Conservation (phyloP, 2,888 invertebrate species). For the Drepanosiphum platanoidis region DNA sequence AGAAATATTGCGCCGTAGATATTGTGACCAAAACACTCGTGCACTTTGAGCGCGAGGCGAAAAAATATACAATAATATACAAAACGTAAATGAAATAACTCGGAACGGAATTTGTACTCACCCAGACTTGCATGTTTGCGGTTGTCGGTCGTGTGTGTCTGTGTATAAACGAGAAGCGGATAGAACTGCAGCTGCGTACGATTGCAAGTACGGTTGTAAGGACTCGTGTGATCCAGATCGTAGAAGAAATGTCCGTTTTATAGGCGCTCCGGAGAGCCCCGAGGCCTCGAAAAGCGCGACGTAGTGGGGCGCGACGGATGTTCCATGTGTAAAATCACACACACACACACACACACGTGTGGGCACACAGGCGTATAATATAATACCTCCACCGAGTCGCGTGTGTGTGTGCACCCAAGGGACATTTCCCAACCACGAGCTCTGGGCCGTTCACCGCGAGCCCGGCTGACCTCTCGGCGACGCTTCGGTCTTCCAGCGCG, state of each 20-base stretch:
- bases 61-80: no score
- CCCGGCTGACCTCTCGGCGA: constrained; percentile 33
- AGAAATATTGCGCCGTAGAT: no score
- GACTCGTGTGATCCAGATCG: constrained; percentile 35
- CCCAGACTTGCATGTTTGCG: constrained; percentile 43
- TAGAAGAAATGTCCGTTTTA: constrained; percentile 26
- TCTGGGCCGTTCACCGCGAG: constrained; percentile 50
- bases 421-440: constrained; percentile 45
- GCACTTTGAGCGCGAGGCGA: no score
- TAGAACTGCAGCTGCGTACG: not conserved
- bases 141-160: not conserved
- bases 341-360: not conserved
- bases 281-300: constrained; percentile 1
- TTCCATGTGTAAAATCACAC: not conserved
- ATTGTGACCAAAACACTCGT: no score
- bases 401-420: constrained; percentile 18
- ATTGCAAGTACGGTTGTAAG: not conserved
- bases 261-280: not conserved
- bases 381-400: not conserved
- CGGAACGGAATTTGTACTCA: no score
- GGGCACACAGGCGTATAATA: not conserved
- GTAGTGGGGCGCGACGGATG: not conserved
- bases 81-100: no score
- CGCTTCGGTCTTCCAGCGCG: constrained; percentile 41
- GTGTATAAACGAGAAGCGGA: not conserved